phyloP scores from a whole-genome alignment of 1,140 invertebrate species.

The Drosophila mauritiana region DNA sequence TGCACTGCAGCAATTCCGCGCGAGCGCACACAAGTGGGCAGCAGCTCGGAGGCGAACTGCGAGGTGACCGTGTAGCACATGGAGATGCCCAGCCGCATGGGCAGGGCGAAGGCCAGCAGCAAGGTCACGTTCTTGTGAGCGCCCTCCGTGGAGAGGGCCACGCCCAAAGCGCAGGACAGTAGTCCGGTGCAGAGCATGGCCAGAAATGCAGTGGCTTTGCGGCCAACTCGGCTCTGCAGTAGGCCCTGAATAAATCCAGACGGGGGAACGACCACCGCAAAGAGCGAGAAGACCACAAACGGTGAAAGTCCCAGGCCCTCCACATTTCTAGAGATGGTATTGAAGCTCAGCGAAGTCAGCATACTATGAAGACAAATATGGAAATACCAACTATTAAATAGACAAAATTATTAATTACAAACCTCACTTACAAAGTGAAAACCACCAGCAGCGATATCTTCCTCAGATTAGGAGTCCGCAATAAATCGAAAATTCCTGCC shows the following conservation, averaged over 20 bases:
- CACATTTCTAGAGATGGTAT: slow-evolving; percentile 66
- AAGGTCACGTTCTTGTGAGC: slow-evolving; percentile 52
- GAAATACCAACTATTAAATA: neutral
- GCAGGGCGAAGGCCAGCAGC: slow-evolving; percentile 64
- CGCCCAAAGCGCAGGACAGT: slow-evolving; percentile 72
- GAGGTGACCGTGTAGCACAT: slow-evolving; percentile 70
- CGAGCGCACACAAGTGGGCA: slow-evolving; percentile 69
- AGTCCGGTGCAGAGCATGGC: slow-evolving; percentile 57
- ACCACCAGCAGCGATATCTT: slow-evolving; percentile 53
- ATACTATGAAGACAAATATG: slow-evolving; percentile 36
- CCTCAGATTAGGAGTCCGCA: slow-evolving; percentile 56
- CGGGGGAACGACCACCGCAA: slow-evolving; percentile 61
- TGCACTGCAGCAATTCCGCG: slow-evolving; percentile 65
- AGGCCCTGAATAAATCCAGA: slow-evolving; percentile 65
- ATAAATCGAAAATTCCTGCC: slow-evolving; percentile 47
- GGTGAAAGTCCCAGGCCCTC: slow-evolving; percentile 67
- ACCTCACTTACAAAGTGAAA: slow-evolving; percentile 54
- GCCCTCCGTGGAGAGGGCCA: slow-evolving; percentile 54
- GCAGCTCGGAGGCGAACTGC: slow-evolving; percentile 63
- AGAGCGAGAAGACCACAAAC: slow-evolving; percentile 73
- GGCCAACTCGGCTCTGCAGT: slow-evolving; percentile 61
- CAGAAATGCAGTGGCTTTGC: slow-evolving; percentile 63
- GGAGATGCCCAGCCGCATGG: slow-evolving; percentile 66
- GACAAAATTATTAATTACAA: neutral
- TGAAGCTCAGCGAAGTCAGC: slow-evolving; percentile 63